phyloP scores from a whole-genome alignment of 2,888 invertebrate genomes.

The Homarus gammarus region DNA sequence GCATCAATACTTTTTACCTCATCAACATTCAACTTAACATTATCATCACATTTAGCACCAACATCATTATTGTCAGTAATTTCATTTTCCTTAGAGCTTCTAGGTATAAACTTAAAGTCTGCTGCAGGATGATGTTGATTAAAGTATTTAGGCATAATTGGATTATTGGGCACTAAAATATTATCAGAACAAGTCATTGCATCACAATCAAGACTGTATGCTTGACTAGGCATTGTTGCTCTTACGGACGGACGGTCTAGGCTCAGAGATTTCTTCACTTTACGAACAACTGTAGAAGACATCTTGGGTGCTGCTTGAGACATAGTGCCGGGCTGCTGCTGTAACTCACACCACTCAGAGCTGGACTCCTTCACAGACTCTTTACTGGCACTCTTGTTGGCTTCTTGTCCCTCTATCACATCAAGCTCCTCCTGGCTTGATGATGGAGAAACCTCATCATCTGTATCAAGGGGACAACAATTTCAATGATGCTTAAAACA shows the following conservation, averaged over 20 bases:
- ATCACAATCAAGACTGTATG: conserved; percentile 69
- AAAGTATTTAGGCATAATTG: conserved; percentile 2
- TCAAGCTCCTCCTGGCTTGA: conserved; percentile 62
- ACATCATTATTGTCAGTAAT: neutral
- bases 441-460: conserved; percentile 56
- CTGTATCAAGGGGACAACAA: conserved; percentile 17
- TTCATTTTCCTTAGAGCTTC: conserved; percentile 31
- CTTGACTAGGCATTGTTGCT: conserved; percentile 43
- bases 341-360: neutral
- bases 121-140: conserved; percentile 16
- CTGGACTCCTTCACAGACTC: conserved; percentile 3
- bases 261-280: conserved; percentile 69
- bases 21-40: conserved; percentile 17
- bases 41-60: conserved; percentile 34
- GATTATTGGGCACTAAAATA: neutral
- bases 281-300: conserved; percentile 62
- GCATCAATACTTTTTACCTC: conserved; percentile 1
- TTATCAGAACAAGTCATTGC: conserved; percentile 32
- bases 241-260: conserved; percentile 61
- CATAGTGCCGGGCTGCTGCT: conserved; percentile 1
- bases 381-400: conserved; percentile 6
- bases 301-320: conserved; percentile 30
- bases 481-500: neutral
- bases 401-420: conserved; percentile 39
- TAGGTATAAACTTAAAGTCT: conserved; percentile 11